These are phyloP conservation scores for Drosophila lacertosa DNA, from an alignment of 1,140 invertebrate species.

Conservation along the genomic window DNA sequence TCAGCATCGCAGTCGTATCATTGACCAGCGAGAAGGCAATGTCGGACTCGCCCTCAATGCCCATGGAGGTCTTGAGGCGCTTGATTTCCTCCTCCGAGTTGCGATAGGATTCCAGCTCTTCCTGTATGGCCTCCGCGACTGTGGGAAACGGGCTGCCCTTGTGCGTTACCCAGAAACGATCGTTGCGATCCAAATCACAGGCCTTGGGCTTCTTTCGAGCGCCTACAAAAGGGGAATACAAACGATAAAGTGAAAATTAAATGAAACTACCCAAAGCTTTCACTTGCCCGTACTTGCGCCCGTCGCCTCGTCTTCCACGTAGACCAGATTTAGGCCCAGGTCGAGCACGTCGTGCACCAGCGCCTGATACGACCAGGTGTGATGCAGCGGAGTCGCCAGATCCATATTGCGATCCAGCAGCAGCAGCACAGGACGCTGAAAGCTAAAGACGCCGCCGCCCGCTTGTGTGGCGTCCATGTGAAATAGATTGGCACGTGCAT, in stretches of 20 bases:
- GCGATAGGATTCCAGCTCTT: constrained; percentile 97
- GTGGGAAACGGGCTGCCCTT: constrained; percentile 98
- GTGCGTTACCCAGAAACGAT: constrained; percentile 96
- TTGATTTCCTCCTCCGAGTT: constrained; percentile 98
- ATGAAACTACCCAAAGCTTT: too few relatives aligned
- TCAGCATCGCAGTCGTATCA: constrained; percentile 97
- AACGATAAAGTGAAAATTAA: neutral
- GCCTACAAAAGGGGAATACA: constrained; percentile 75
- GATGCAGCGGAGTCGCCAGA: constrained; percentile 98
- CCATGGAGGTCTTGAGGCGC: constrained; percentile 96
- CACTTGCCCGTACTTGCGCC: constrained; percentile 34
- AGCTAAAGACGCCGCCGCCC: constrained; percentile 91
- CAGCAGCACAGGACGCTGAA: constrained; percentile 96
- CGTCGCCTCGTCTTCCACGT: constrained; percentile 89
- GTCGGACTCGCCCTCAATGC: constrained; percentile 91
- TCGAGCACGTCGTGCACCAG: constrained; percentile 97
- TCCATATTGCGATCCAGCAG: constrained; percentile 98
- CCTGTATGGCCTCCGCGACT: constrained; percentile 99
- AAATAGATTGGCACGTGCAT: constrained; percentile 98
- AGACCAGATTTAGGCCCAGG: constrained; percentile 94
- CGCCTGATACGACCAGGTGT: constrained; percentile 99
- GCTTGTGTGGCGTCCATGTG: constrained; percentile 91
- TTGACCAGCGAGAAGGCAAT: constrained; percentile 92
- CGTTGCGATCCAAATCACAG: constrained; percentile 95
- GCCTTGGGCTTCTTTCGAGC: constrained; percentile 90